Evolutionary conservation across 2,888 invertebrate genomes (phyloP).

Genomic region (Drymonia ruficornis): DNA sequence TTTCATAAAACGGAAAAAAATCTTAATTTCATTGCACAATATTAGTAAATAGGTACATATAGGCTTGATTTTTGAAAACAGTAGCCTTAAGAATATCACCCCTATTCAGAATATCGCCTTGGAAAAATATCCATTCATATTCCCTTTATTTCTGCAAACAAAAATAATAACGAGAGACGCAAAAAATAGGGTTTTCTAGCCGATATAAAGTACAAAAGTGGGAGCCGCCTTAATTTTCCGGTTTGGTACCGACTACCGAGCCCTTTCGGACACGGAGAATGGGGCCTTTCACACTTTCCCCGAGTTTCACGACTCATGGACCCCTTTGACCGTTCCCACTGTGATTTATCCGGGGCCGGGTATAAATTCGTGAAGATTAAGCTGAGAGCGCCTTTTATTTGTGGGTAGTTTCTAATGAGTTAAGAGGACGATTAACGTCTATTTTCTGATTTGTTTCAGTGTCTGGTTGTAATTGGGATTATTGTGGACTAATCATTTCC

Average conservation of each 20-base stretch:
- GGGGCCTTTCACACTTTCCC: constrained; percentile 51
- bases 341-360: constrained; percentile 47
- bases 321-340: constrained; percentile 52
- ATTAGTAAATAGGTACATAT: no score
- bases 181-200: constrained; percentile 46
- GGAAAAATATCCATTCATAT: constrained; percentile 28
- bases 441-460: not conserved
- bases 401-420: constrained; percentile 13
- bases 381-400: constrained; percentile 34
- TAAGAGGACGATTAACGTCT: not conserved
- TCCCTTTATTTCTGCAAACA: constrained; percentile 41
- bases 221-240: constrained; percentile 75
- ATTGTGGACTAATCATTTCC: no score
- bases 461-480: not conserved
- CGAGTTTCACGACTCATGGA: constrained; percentile 47
- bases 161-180: constrained; percentile 45
- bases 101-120: constrained; percentile 10
- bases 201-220: constrained; percentile 64
- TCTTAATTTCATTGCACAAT: not conserved
- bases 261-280: constrained; percentile 46
- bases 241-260: constrained; percentile 55
- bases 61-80: no score
- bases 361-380: constrained; percentile 55
- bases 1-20: no score
- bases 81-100: not conserved